These are phyloP conservation scores for Tenualosa ilisha DNA, from an alignment of 2,797 vertebrate species.

Conservation along the genomic window DNA sequence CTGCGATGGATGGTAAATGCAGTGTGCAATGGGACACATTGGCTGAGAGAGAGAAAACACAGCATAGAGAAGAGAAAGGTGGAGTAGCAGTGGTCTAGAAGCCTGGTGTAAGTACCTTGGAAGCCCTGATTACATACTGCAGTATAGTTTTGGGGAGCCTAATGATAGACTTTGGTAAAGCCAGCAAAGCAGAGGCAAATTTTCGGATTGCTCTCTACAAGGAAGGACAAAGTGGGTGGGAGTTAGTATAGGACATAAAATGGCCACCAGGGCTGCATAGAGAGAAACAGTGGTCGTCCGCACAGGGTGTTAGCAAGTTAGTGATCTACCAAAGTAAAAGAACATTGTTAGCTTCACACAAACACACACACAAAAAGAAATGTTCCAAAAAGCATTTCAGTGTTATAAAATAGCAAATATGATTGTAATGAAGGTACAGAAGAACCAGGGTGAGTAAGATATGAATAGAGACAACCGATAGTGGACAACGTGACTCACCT, in stretches of 20 bases:
- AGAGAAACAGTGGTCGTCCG: constrained; percentile 26
- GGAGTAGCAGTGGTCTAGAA: constrained; percentile 88
- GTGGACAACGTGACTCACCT: constrained; percentile 56
- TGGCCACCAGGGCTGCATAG: constrained; percentile 23
- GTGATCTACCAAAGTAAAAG: constrained; percentile 49
- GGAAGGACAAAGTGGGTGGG: constrained; percentile 79
- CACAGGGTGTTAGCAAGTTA: constrained; percentile 52
- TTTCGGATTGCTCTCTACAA: constrained; percentile 97
- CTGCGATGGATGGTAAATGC: constrained; percentile 70
- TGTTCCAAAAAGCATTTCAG: background rate
- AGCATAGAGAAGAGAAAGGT: constrained; percentile 73
- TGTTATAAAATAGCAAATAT: background rate
- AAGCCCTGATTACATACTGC: constrained; percentile 96
- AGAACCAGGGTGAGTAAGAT: background rate
- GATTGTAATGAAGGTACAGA: constrained; percentile 27
- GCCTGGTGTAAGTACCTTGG: constrained; percentile 94
- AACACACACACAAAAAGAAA: constrained; percentile 33
- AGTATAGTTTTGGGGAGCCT: constrained; percentile 99
- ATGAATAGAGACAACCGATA: too few species aligned
- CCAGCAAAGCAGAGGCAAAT: constrained; percentile 97
- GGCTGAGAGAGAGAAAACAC: constrained; percentile 47
- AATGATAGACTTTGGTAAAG: constrained; percentile 98
- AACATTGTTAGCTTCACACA: constrained; percentile 50
- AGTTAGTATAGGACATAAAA: constrained; percentile 48
- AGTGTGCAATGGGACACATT: constrained; percentile 56